A percentile compares a stretch with the other conserved stretches of the same genome.
phyloP scores from a whole-genome alignment of 2,888 invertebrate species.

The Laothoe populi region DNA sequence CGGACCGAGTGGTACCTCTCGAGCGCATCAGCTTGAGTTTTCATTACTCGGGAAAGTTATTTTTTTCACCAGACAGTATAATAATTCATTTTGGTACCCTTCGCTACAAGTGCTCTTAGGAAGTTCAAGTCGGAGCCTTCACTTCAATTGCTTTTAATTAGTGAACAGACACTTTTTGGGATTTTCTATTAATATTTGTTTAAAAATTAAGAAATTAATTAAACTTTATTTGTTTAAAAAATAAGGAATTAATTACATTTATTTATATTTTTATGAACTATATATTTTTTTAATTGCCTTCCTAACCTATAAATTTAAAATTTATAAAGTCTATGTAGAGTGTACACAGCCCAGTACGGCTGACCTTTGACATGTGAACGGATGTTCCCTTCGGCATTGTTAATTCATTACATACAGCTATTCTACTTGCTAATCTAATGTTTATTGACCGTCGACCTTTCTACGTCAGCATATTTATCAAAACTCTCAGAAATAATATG shows the following conservation, averaged over 20 bases:
- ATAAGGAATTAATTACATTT: neutral
- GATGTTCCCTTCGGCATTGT: neutral
- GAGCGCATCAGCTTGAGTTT: constrained; percentile 81
- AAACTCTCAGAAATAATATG: neutral
- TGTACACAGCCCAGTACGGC: neutral
- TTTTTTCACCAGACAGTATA: constrained; percentile 79
- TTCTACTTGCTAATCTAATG: neutral
- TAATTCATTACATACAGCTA: neutral
- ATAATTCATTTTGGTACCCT: constrained; percentile 80
- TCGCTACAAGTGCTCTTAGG: constrained; percentile 61
- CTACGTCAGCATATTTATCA: neutral
- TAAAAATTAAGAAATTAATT: neutral
- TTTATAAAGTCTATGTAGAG: neutral
- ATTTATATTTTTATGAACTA: neutral
- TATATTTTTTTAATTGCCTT: neutral
- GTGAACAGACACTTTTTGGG: constrained; percentile 38
- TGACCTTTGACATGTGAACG: neutral
- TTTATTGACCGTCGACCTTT: neutral
- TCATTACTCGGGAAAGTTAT: constrained; percentile 81
- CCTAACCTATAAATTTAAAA: neutral
- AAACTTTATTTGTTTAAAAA: constrained; percentile 13
- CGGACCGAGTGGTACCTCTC: constrained; percentile 77
- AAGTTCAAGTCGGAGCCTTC: constrained; percentile 62
- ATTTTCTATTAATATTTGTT: constrained; percentile 18
- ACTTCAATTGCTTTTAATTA: constrained; percentile 30